Percentiles rank a stretch among this genome's conserved stretches.
phyloP scores from a whole-genome alignment of 1,140 invertebrate genomes.

The Asobara japonica region DNA sequence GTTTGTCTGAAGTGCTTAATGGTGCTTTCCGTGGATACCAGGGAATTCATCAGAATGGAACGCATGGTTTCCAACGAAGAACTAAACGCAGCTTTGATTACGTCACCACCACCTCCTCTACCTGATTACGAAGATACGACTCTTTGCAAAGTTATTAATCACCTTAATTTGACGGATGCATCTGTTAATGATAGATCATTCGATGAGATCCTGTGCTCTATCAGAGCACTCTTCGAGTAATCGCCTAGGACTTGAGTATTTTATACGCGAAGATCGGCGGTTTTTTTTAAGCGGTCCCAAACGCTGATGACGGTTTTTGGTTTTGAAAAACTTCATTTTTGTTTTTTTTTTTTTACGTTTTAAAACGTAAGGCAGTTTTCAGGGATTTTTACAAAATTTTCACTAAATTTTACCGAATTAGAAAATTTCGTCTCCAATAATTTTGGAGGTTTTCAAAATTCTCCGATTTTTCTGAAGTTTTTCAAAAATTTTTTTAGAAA shows the following conservation, averaged over 20 bases:
- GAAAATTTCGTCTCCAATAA: too few species aligned
- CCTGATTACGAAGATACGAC: conserved; percentile 64
- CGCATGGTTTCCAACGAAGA: conserved; percentile 17
- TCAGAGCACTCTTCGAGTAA: background rate
- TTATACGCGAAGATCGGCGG: background rate
- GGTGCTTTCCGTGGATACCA: conserved; percentile 51
- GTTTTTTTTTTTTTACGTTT: background rate
- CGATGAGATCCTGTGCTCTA: background rate
- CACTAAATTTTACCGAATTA: too few species aligned
- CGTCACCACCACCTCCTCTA: conserved; percentile 38
- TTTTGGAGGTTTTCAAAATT: too few species aligned
- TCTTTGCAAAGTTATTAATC: conserved; percentile 63
- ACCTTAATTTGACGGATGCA: conserved; percentile 59
- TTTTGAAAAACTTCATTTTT: too few species aligned
- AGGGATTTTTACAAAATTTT: too few species aligned
- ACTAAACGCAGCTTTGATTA: background rate
- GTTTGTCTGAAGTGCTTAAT: conserved; percentile 39
- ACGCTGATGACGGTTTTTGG: background rate
- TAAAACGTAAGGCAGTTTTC: background rate
- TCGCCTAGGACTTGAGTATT: background rate
- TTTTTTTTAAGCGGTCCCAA: background rate
- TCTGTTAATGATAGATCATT: background rate
- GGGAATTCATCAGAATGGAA: conserved; percentile 55
- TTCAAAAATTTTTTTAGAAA: too few species aligned
- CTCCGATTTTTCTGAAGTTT: too few species aligned